phyloP scores from a whole-genome alignment of 2,113 vertebrate genomes.

The Sterrhoptilus dennistouni region DNA sequence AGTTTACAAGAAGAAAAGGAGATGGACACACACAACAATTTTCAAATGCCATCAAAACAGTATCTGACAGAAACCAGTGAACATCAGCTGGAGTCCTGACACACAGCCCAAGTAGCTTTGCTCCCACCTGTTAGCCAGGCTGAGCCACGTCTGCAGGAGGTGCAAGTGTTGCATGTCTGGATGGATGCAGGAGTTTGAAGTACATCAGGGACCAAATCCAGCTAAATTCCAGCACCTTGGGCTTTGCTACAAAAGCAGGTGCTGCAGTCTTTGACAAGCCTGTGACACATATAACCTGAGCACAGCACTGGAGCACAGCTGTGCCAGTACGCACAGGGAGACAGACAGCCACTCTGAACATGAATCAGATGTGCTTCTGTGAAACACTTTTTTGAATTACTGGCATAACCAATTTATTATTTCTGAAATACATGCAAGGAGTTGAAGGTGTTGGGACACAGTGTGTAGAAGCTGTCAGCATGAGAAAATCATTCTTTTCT shows the following conservation, averaged over 20 bases:
- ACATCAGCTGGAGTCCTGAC: background rate
- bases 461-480: background rate
- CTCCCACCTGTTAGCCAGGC: background rate
- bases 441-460: background rate
- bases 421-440: background rate
- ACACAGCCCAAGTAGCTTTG: background rate
- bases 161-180: background rate
- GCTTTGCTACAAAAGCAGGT: background rate
- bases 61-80: background rate
- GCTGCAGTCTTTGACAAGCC: background rate
- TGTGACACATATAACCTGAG: rapidly evolving
- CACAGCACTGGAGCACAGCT: background rate
- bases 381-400: background rate
- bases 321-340: rapidly evolving
- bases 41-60: background rate
- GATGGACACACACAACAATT: background rate
- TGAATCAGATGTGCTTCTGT: background rate
- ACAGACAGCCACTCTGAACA: background rate
- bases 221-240: background rate
- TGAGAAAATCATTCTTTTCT: background rate
- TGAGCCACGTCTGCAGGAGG: rapidly evolving
- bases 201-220: background rate
- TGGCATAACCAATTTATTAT: background rate
- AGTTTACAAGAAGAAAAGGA: background rate
- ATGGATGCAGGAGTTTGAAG: background rate